Percentiles rank a stretch among this genome's conserved stretches.
Conservation (phyloP, 2,113 vertebrate genomes). For the Sterrhoptilus dennistouni region DNA sequence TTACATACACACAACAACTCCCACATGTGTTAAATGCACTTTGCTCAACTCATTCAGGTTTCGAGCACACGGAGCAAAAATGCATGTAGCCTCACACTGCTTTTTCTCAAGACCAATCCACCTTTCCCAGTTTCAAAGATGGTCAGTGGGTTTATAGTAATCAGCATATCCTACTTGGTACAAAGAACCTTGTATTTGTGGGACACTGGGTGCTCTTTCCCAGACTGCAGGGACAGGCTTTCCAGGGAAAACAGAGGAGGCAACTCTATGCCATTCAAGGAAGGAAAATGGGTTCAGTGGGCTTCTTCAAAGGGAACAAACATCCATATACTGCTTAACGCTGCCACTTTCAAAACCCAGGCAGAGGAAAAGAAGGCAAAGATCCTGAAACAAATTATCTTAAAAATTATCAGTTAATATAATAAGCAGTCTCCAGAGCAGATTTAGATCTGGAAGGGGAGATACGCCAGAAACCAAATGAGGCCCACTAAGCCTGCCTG, state of each 20-base stretch:
- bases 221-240: not conserved
- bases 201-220: not conserved
- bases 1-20: not conserved
- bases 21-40: not conserved
- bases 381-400: not conserved
- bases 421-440: not conserved
- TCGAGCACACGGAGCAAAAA: not conserved
- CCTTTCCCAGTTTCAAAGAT: not conserved
- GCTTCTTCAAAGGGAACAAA: not conserved
- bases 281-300: not conserved
- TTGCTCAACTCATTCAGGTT: not conserved
- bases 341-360: not conserved
- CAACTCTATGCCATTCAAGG: not conserved
- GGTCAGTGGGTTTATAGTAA: not conserved
- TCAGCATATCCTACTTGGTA: not conserved
- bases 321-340: fast-evolving
- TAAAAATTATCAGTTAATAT: not conserved
- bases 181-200: not conserved
- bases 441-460: not conserved
- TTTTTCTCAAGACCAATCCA: not conserved
- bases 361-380: not conserved
- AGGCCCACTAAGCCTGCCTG: not conserved
- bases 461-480: not conserved
- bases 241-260: not conserved
- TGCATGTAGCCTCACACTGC: not conserved